Conservation (phyloP, 2,888 invertebrate genomes). For the Torymus texanus region DNA sequence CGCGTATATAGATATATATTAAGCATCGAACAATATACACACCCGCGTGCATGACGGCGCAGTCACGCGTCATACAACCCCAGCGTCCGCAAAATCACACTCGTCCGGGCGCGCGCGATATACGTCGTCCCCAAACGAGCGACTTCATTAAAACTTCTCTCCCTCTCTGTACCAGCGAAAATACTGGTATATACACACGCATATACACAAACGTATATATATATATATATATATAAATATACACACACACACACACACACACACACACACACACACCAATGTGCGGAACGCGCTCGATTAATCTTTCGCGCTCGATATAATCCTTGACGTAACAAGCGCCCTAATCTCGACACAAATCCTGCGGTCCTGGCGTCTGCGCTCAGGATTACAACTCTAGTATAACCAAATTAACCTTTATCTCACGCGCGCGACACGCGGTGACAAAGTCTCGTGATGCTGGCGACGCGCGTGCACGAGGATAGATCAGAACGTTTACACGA, state of each 20-base stretch:
- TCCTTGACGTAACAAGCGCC: conserved; percentile 68
- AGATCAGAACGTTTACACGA: conserved; percentile 65
- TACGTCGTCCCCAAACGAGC: conserved; percentile 43
- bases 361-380: conserved; percentile 59
- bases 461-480: background rate
- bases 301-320: conserved; percentile 74
- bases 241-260: background rate
- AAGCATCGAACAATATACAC: too few species aligned
- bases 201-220: background rate
- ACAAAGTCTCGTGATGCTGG: background rate
- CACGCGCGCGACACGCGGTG: background rate
- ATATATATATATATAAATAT: background rate
- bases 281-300: conserved; percentile 64
- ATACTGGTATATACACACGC: background rate
- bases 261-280: background rate
- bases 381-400: conserved; percentile 70
- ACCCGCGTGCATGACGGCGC: background rate
- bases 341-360: conserved; percentile 62
- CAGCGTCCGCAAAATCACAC: background rate
- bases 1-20: too few species aligned
- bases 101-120: background rate
- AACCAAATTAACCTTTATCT: conserved; percentile 72
- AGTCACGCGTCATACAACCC: background rate
- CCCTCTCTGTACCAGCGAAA: background rate
- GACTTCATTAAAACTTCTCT: conserved; percentile 68